Evolutionary conservation across 2,797 vertebrate species (phyloP), one percentile per base, ranked within the genome.

Genomic region (Zalophus californianus): DNA sequence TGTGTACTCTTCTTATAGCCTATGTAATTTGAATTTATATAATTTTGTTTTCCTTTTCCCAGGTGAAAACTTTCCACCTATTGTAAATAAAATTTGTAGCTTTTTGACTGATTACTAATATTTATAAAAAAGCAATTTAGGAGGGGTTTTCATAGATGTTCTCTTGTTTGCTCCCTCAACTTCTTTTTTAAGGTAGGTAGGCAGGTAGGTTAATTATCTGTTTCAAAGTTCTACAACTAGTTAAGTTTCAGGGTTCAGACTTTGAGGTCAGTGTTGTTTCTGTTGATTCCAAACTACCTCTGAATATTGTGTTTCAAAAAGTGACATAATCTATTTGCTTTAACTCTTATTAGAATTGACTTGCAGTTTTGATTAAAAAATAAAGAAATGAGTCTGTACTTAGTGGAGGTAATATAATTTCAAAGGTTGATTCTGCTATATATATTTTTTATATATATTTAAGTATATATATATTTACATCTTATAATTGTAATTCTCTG

Each of bases 271-370:
- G 29, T 75, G 15, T 82, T 90, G 11, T 78, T 93, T 94, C 54
- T 78, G 23, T 14, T 72, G 72, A 35, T 86, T 27, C 27, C 91
- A 29, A 66, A 54, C 54, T 92, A 4, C 86, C 35, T 88, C 79
- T 92, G 90, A 32, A 44, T 89, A 90, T 92, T 88, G 27, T 73
- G 4, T 94, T 96, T 94, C 41, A 88, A 97, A 85, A 95, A 83
- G n/a, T 93, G 90, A 62, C 3, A 27, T 78, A 48, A 50, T 96
- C 21, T 92, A 6, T 89, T 95, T 96, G 44, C 13, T 92, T 94
- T 91, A 95, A 88, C 10, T 88, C 92, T 90, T 91, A 90, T 84
- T 97, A 96, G 58, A 86, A 92, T 80, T 94, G 70, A 75, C 52
- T 95, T 96, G 48, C 7, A 92, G 16, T 95, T 97, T 82, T 83